Percentiles rank a stretch among this genome's conserved stretches.
Conservation (phyloP, 2,888 invertebrate species). For the Zaprionus obscuricornis region DNA sequence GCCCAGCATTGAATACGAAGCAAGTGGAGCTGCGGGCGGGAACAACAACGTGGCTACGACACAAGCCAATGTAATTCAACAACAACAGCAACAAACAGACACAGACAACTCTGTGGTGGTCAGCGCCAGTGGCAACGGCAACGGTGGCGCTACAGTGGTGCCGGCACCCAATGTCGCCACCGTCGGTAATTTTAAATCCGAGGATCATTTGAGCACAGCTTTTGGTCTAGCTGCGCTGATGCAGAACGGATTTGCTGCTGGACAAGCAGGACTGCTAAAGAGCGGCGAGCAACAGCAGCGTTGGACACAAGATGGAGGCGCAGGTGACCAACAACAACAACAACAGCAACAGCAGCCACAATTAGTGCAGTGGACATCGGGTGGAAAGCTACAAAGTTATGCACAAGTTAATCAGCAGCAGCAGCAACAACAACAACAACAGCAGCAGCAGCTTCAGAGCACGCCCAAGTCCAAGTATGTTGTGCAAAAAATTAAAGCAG, state of each 20-base stretch:
- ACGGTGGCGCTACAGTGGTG: constrained; percentile 65
- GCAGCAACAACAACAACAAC: constrained; percentile 71
- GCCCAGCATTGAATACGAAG: constrained; percentile 83
- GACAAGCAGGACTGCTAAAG: constrained; percentile 68
- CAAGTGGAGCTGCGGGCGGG: constrained; percentile 65
- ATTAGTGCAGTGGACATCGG: constrained; percentile 85
- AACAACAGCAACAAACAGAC: constrained; percentile 51
- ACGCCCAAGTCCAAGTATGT: constrained; percentile 80
- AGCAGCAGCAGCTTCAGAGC: constrained; percentile 67
- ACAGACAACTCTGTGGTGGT: constrained; percentile 73
- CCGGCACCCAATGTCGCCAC: constrained; percentile 64
- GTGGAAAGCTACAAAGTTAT: constrained; percentile 91
- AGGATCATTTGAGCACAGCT: constrained; percentile 89
- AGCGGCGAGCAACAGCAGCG: constrained; percentile 74
- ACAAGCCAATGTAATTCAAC: constrained; percentile 71
- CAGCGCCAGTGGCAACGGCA: constrained; percentile 66
- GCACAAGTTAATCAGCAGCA: constrained; percentile 74
- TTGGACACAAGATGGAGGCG: constrained; percentile 64
- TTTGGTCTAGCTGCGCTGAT: constrained; percentile 90
- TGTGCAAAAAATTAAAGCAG: not conserved
- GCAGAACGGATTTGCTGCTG: constrained; percentile 85
- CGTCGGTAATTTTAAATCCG: constrained; percentile 85
- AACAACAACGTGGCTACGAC: constrained; percentile 64
- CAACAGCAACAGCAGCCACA: constrained; percentile 69
- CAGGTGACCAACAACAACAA: constrained; percentile 59